A percentile compares a stretch with the other conserved stretches of the same genome.
phyloP scores from a whole-genome alignment of 1,140 invertebrate species.

The Drosophila mojavensis region DNA sequence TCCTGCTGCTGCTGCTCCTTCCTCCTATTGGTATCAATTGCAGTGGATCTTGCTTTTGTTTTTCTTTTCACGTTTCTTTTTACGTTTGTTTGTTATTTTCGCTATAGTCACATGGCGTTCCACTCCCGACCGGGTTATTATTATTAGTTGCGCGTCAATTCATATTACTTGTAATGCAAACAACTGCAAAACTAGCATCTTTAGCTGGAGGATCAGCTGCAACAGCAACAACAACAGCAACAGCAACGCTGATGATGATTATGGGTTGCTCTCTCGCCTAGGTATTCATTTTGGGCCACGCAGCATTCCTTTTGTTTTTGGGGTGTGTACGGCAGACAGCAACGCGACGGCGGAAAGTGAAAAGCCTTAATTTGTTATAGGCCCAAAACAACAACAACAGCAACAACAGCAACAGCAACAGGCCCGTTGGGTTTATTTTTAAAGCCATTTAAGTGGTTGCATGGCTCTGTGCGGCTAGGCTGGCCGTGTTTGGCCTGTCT shows the following conservation, averaged over 20 bases:
- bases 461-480: slow-evolving; percentile 1
- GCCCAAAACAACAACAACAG: slow-evolving; percentile 7
- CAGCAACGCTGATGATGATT: slow-evolving; percentile 63
- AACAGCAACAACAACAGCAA: slow-evolving; percentile 9
- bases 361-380: slow-evolving; percentile 73
- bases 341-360: slow-evolving; percentile 62
- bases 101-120: slow-evolving; percentile 40
- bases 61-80: not conserved
- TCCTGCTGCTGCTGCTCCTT: slow-evolving; percentile 2
- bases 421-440: slow-evolving; percentile 64
- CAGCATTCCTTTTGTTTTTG: slow-evolving; percentile 52
- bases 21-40: slow-evolving; percentile 59
- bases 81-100: not conserved
- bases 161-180: slow-evolving; percentile 76
- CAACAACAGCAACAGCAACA: slow-evolving; percentile 3
- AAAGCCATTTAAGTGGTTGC: slow-evolving; percentile 72
- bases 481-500: slow-evolving; percentile 8
- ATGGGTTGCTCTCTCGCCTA: slow-evolving; percentile 70
- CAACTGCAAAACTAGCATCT: slow-evolving; percentile 56
- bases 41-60: slow-evolving; percentile 53
- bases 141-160: slow-evolving; percentile 80
- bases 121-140: slow-evolving; percentile 61
- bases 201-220: slow-evolving; percentile 32
- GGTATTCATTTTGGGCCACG: slow-evolving; percentile 73
- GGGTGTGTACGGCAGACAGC: slow-evolving; percentile 61